A percentile compares a stretch with the other conserved stretches of the same genome.
Conservation (phyloP, 2,113 vertebrate species). For the Thryonomys swinderianus region DNA sequence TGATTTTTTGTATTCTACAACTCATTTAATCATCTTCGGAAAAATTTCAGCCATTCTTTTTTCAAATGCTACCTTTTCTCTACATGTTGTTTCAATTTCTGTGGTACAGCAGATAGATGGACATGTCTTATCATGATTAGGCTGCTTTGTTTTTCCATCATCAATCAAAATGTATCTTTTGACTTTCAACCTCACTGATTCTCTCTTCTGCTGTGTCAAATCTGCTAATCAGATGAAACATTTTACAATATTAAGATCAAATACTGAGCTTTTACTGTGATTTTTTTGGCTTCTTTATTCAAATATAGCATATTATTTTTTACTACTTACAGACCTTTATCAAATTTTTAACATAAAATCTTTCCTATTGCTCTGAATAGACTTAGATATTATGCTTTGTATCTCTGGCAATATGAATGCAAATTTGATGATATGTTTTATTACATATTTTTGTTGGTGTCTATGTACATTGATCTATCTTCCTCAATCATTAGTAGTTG, state of each 20-base stretch:
- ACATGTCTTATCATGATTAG: not conserved
- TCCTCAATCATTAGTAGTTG: not conserved
- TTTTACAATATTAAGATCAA: not conserved
- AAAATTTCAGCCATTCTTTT: not conserved
- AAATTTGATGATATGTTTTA: not conserved
- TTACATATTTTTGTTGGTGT: not conserved
- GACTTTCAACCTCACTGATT: not conserved
- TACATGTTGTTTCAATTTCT: not conserved
- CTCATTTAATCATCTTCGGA: not conserved
- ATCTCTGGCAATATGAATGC: not conserved
- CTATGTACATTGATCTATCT: not conserved
- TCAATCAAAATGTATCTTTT: not conserved
- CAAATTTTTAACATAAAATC: not conserved
- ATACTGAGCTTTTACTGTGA: not conserved
- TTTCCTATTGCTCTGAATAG: not conserved
- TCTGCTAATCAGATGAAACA: not conserved
- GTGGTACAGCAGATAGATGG: not conserved
- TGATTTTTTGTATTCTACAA: not conserved
- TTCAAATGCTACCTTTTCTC: not conserved
- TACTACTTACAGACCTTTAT: not conserved
- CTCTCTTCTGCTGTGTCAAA: not conserved
- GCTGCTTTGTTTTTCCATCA: not conserved
- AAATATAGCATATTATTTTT: not conserved
- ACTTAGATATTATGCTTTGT: not conserved
- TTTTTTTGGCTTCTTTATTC: not conserved